Base-by-base conservation (phyloP, 2,888 invertebrate species). In the Nemotelus nigrinus region DNA sequence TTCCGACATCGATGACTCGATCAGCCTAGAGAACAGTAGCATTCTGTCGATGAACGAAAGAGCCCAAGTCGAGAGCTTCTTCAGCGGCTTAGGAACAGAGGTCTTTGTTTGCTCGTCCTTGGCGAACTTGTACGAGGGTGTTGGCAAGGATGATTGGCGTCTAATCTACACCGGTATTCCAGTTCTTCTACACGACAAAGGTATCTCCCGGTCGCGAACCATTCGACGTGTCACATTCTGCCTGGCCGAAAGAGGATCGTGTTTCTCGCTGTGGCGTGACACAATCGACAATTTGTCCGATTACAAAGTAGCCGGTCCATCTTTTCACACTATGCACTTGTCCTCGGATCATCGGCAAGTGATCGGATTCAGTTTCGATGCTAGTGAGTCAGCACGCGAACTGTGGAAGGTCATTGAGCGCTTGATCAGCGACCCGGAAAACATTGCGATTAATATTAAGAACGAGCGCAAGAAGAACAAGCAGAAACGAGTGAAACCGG, bases 291-390 rank as follows among this genome's bases (percentile, higher is more conserved):
- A 94, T 84, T 87, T 94, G 80, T 92, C 93, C 6, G 90, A 92
- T 78, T 95, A 95, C 88, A 91, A 90, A 84, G 89, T 91, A 25
- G 90, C 91, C 25, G 92, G 92, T 1, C 91, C 91, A 58, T 91
- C 93, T 57, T 95, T 95, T 85, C 95, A 95, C 86, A 95, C 94
- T 58, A 92, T 95, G 92, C 92, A 92, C 86, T 88, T 93, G 81
- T 94, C 94, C 8, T 84, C 90, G 50, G 94, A 95, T 85, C 94
- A 94, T 86, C 91, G 92, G 79, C 90, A 92, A 81, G 89, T 93
- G 83, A 92, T 93, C 72, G 95, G 95, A 4, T 90, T 95, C 82
- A 93, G 94, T 84, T 95, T 94, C 86, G 94, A 94, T 85, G 92
- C 92, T 79, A 90, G 90, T 53, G 90, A 91, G 63, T 91, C 93